Conservation (phyloP, 35 echinoderm and acorn worm species). For the Ophiothrix spiculata region DNA sequence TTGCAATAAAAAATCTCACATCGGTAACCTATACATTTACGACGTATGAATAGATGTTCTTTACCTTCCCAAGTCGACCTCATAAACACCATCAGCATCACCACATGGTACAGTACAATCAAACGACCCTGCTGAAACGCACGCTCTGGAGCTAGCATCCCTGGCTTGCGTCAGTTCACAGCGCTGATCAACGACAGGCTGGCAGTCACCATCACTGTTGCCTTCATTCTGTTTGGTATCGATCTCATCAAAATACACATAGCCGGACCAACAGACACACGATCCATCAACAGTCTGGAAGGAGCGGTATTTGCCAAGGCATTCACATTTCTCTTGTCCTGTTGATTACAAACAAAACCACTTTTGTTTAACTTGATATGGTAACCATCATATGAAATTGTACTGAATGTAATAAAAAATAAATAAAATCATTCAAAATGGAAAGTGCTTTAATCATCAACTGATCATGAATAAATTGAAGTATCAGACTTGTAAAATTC, state of each 20-base stretch:
- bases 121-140: conserved; percentile 42
- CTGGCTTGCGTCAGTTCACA: conserved; percentile 71
- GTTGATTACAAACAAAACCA: no score
- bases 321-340: conserved; percentile 67
- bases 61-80: conserved; percentile 72
- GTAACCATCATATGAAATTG: no score
- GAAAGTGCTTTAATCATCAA: no score
- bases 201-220: conserved; percentile 83
- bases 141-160: conserved; percentile 66
- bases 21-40: no score
- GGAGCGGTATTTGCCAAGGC: conserved; percentile 73
- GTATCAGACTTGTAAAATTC: no score
- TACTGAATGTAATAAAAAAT: no score
- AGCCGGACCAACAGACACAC: conserved; percentile 89
- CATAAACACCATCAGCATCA: conserved; percentile 45
- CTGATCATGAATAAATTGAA: no score
- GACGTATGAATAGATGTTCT: no score
- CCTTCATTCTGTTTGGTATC: conserved; percentile 60
- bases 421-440: no score
- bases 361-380: no score
- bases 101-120: conserved; percentile 57
- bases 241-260: conserved; percentile 82
- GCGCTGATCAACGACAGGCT: conserved; percentile 73
- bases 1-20: no score
- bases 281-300: conserved; percentile 90